Conservation (phyloP, 2,797 vertebrate species). For the Pseudochaenichthys georgianus region DNA sequence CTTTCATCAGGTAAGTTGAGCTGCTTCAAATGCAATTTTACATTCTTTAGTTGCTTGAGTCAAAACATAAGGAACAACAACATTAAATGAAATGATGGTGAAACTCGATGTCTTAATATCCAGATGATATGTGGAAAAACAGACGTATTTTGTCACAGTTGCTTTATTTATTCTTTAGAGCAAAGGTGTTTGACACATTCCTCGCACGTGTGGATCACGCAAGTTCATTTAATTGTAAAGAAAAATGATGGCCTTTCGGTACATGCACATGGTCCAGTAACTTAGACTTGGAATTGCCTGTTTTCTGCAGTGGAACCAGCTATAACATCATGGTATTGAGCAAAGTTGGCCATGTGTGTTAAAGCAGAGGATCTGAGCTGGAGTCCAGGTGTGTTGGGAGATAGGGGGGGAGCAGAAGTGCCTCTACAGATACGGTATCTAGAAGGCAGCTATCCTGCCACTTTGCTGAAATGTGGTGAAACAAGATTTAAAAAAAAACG, state of each 20-base stretch:
- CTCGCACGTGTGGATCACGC: not conserved
- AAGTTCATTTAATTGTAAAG: not conserved
- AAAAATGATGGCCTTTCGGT: slow-evolving; percentile 25
- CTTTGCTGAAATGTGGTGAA: slow-evolving; percentile 38
- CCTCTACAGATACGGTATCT: slow-evolving; percentile 15
- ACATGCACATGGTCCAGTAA: slow-evolving; percentile 46
- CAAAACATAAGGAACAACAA: not conserved
- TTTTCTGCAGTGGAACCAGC: slow-evolving; percentile 75
- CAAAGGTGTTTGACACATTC: not conserved
- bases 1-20: slow-evolving; percentile 94
- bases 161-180: not conserved
- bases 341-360: slow-evolving; percentile 64
- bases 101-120: not conserved
- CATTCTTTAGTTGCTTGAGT: not conserved
- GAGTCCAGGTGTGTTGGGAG: slow-evolving; percentile 73
- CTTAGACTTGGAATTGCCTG: slow-evolving; percentile 70
- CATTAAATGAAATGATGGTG: not conserved
- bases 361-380: slow-evolving; percentile 50
- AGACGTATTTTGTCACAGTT: not conserved
- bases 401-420: slow-evolving; percentile 51
- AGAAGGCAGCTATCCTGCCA: slow-evolving; percentile 20
- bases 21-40: not conserved
- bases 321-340: slow-evolving; percentile 67
- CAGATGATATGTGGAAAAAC: not conserved
- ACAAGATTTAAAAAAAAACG: slow-evolving; percentile 41